Evolutionary conservation across 2,113 vertebrate genomes (phyloP).

Genomic region (Steatornis caripensis): DNA sequence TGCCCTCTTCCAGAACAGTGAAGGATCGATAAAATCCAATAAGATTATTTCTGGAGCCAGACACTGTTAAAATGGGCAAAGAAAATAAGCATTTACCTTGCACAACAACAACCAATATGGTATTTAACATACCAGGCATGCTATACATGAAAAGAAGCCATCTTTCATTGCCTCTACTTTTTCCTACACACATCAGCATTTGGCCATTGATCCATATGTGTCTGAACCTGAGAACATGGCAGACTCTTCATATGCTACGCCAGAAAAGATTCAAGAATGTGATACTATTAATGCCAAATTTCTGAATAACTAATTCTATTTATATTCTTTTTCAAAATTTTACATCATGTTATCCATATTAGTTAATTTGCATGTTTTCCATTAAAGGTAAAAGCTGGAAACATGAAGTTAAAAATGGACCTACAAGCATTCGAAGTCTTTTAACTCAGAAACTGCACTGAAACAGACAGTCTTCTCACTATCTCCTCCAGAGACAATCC

Average conservation of each 20-base stretch:
- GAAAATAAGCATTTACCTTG: neutral
- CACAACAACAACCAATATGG: neutral
- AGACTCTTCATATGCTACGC: neutral
- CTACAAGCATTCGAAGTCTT: neutral
- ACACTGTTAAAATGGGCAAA: neutral
- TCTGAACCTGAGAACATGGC: neutral
- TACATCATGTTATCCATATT: neutral
- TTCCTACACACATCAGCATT: neutral
- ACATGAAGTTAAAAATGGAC: neutral
- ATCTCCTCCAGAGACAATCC: neutral
- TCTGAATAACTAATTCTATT: neutral
- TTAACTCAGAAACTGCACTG: neutral
- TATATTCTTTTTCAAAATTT: neutral
- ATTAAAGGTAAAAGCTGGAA: neutral
- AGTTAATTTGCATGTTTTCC: neutral
- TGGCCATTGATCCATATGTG: neutral
- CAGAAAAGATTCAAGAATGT: neutral
- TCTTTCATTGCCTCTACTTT: neutral
- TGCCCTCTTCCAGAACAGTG: neutral
- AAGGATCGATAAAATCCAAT: neutral
- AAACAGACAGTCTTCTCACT: neutral
- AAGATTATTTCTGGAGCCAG: neutral
- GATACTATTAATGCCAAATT: neutral
- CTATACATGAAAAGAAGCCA: neutral
- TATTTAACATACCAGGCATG: neutral